Evolutionary conservation across 2,888 invertebrate species (phyloP).

Genomic region (Athripsodes cinereus): DNA sequence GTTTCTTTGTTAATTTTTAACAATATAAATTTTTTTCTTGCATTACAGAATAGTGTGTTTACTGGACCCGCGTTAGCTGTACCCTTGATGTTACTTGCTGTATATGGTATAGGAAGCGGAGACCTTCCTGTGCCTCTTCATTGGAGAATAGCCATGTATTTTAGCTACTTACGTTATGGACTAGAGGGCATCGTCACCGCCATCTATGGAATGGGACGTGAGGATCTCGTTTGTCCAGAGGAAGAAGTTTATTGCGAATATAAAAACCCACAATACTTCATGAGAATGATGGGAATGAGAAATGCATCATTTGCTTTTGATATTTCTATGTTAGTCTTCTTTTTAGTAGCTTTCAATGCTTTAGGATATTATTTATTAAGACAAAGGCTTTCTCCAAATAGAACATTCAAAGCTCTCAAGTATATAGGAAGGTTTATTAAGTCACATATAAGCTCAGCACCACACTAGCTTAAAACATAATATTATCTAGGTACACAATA

Average conservation of each 20-base stretch:
- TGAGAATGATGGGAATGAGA: slow-evolving; percentile 69
- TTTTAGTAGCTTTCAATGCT: slow-evolving; percentile 58
- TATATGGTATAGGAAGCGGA: slow-evolving; percentile 81
- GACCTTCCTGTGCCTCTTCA: slow-evolving; percentile 64
- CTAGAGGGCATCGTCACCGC: slow-evolving; percentile 75
- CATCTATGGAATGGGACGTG: slow-evolving; percentile 72
- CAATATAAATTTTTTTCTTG: slow-evolving; percentile 9
- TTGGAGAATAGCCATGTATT: slow-evolving; percentile 71
- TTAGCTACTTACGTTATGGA: slow-evolving; percentile 76
- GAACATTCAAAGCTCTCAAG: slow-evolving; percentile 64
- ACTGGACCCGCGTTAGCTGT: slow-evolving; percentile 82
- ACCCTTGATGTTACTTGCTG: slow-evolving; percentile 82
- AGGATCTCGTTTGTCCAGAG: slow-evolving; percentile 67
- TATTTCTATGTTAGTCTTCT: slow-evolving; percentile 54
- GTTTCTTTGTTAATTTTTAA: not conserved
- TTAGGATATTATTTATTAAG: slow-evolving; percentile 66
- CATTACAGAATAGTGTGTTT: slow-evolving; percentile 80
- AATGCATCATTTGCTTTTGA: slow-evolving; percentile 63
- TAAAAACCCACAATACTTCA: slow-evolving; percentile 53
- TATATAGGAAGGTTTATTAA: slow-evolving; percentile 66
- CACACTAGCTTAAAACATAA: slow-evolving; percentile 28
- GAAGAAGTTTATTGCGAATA: slow-evolving; percentile 70
- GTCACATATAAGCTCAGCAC: slow-evolving; percentile 48
- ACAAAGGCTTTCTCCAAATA: slow-evolving; percentile 64
- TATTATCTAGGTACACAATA: no score